Evolutionary conservation across 2,113 vertebrate species (phyloP), one percentile per base, ranked within the genome.

Genomic region (Scartelaos histophorus): DNA sequence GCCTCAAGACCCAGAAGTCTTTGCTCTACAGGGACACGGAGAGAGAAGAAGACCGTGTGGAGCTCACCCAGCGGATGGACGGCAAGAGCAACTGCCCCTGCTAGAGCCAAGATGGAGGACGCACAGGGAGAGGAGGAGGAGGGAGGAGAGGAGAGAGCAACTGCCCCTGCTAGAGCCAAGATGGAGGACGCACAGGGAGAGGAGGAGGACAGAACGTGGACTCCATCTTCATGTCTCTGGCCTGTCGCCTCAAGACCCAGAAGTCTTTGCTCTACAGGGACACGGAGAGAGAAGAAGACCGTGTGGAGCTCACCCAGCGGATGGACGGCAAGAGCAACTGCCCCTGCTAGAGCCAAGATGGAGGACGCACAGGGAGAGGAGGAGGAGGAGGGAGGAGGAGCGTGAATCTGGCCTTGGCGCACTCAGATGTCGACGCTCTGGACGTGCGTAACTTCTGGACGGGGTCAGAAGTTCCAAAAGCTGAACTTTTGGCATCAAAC

Each of bases 201-300:
- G 94, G 78, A n/a, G n/a, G n/a, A n/a, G n/a, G n/a, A n/a, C 96
- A 97, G 91, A 97, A 98, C 0, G 97, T 99, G 76, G 95, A 99
- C 71, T 97, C 96, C 1, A 98, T 99, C 91, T 99, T 98, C 92
- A 99, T 99, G 97, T 96, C 96, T 70, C 93, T 99, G 92, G 96
- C 95, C 64, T 98, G 97, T 84, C 95, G 95, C 51, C 93, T 99
- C 21, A 98, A 99, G 89, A 95, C 95, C 5, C 97, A 99, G 92
- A 97, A 96, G 70, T 96, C 95, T n/a, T 94, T 97, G 81, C 93
- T 95, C 69, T 97, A 96, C 92, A 94, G 96, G 78, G 95, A 96
- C 70, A 88, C 95, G 86, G 95, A 95, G 82, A 89, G 95, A 82
- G 96, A 95, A 91, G 95, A 95, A 1, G 95, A 94, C 17, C 94